Conservation (phyloP, 2,888 invertebrate species). For the Cremastinae sp. region DNA sequence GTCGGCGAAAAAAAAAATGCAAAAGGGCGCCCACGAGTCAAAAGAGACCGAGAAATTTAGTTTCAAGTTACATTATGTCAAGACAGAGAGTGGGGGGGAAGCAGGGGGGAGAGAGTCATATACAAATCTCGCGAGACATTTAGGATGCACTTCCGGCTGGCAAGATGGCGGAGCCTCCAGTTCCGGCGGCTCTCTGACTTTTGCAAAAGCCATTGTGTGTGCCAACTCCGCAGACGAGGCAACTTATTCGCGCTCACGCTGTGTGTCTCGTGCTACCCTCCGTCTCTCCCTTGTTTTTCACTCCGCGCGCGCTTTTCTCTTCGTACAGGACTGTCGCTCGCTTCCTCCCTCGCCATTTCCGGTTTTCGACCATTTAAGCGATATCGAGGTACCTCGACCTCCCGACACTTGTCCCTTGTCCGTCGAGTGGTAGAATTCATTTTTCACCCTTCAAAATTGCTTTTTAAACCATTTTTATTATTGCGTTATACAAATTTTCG, state of each 20-base stretch:
- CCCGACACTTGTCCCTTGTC: conserved; percentile 5
- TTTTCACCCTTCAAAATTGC: neutral
- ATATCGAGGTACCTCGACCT: conserved; percentile 8
- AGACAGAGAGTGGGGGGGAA: conserved; percentile 45
- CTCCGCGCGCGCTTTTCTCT: conserved; percentile 49
- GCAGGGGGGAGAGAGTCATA: conserved; percentile 62
- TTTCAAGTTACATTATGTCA: conserved; percentile 45
- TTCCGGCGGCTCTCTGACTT: conserved; percentile 73
- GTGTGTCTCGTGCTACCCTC: conserved; percentile 11
- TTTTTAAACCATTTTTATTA: neutral
- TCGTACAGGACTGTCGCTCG: conserved; percentile 18
- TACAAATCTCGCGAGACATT: conserved; percentile 75
- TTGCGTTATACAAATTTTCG: no score
- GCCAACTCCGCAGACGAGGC: conserved; percentile 62
- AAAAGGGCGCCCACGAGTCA: conserved; percentile 20
- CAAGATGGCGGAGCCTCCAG: conserved; percentile 76
- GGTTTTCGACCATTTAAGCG: conserved; percentile 17
- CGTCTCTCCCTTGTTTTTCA: conserved; percentile 27
- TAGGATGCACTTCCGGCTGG: conserved; percentile 76
- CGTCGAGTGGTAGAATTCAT: neutral
- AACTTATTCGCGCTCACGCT: conserved; percentile 27
- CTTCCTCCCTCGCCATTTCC: conserved; percentile 23
- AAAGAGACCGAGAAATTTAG: conserved; percentile 27
- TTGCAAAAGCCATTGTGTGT: conserved; percentile 69
- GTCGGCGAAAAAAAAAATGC: conserved; percentile 50